A percentile compares a stretch with the other conserved stretches of the same genome.
These are phyloP conservation scores for Chloropsis cyanopogon DNA, from an alignment of 2,113 vertebrate genomes.

Conservation along the genomic window DNA sequence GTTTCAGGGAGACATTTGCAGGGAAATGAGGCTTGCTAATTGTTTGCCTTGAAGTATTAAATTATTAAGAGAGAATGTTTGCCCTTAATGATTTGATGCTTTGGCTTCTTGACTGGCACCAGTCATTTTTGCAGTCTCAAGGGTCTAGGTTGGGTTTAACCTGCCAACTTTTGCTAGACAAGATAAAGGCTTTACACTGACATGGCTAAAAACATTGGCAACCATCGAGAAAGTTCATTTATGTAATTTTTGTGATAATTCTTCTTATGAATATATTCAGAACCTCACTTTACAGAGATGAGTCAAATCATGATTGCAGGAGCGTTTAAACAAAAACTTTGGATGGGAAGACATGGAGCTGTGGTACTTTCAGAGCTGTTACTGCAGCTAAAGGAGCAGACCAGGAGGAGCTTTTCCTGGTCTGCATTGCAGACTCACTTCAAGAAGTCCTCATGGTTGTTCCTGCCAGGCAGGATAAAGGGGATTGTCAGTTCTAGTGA, in stretches of 20 bases:
- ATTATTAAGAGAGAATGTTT: not conserved
- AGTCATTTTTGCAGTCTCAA: not conserved
- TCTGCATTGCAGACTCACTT: not conserved
- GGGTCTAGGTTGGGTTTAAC: not conserved
- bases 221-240: not conserved
- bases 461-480: not conserved
- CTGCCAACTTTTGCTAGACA: not conserved
- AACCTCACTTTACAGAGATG: not conserved
- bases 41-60: not conserved
- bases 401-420: not conserved
- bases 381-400: not conserved
- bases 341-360: not conserved
- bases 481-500: not conserved
- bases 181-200: not conserved
- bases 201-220: not conserved
- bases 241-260: not conserved
- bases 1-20: not conserved
- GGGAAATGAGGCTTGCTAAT: not conserved
- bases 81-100: not conserved
- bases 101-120: slow-evolving; percentile 4
- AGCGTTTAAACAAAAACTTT: not conserved
- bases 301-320: not conserved
- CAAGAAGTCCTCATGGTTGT: not conserved
- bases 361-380: not conserved
- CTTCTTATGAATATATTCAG: not conserved